Conservation (phyloP, 1,140 invertebrate genomes). For the Proales similis region DNA sequence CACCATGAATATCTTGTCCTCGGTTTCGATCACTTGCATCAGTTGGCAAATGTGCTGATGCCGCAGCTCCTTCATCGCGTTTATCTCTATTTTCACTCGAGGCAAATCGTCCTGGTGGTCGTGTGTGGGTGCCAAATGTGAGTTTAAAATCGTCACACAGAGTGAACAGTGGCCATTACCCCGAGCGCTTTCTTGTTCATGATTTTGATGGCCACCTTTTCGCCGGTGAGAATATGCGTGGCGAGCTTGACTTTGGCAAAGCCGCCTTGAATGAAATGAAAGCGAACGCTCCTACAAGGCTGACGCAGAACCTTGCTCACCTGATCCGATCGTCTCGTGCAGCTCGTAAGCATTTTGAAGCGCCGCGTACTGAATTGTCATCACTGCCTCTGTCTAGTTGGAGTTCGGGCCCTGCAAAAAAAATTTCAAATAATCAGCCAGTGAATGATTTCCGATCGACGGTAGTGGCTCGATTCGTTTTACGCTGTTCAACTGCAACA, state of each 20-base stretch:
- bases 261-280: conserved; percentile 55
- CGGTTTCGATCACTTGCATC: conserved; percentile 72
- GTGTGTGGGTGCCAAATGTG: conserved; percentile 36
- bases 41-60: conserved; percentile 77
- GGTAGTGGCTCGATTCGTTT: no score
- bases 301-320: no score
- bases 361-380: conserved; percentile 24
- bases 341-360: conserved; percentile 34
- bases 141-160: background rate
- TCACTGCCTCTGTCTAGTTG: no score
- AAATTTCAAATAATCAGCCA: no score
- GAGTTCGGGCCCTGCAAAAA: no score
- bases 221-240: conserved; percentile 66
- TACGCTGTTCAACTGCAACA: no score
- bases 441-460: no score
- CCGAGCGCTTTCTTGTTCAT: conserved; percentile 69
- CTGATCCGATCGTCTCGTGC: conserved; percentile 37
- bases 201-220: conserved; percentile 78
- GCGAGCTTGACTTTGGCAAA: conserved; percentile 75
- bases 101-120: conserved; percentile 66
- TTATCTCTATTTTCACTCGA: conserved; percentile 68
- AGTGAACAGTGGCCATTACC: conserved; percentile 54
- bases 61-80: conserved; percentile 67
- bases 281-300: background rate
- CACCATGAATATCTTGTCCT: conserved; percentile 57